Base-by-base conservation (phyloP, 2,888 invertebrate genomes). In the Clostera curtula region DNA sequence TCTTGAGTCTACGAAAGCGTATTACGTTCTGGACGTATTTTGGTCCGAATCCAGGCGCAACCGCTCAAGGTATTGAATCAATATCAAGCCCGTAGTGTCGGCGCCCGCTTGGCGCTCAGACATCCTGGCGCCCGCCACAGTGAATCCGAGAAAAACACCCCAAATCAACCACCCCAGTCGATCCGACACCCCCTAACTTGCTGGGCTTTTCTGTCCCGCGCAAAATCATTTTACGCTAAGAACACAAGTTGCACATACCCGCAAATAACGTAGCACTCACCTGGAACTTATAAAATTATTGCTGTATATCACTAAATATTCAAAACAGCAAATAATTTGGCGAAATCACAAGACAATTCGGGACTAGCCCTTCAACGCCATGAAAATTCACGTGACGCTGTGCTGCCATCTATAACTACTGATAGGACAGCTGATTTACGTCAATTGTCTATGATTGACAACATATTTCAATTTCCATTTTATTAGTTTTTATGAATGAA, bases 301-400 rank as follows among this genome's bases (percentile, higher is more conserved):
- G 80, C 82, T 79, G 82, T 83, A 79, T 74, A 64, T 59, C 53
- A 73, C 55, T 72, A 72, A 72, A 66, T 71, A 68, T 59, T 55
- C 46, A 60, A 75, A 79, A 82, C 82, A 83, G 80, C 79, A 61
- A 67, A 72, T 68, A 72, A 73, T 75, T 79, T 72, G 72, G 70
- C 68, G 77, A 77, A 85, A 84, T 83, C 84, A 85, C 84, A 83
- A 83, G 84, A 84, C 84, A 76, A 75, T 70, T 73, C 76, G 84
- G 82, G 80, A 67, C 79, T 73, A 79, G 79, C 80, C 84, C 85
- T 75, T 77, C 76, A 76, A 69, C 80, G 85, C 85, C 85, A 80
- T 85, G 82, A 86, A 83, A 83, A 86, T 86, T 87, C 87, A 87
- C 87, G 87, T 87, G 87, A 87, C 80, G 79, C 84, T 59, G 85